phyloP scores from a whole-genome alignment of 2,113 vertebrate species.

The Crotalus tigris region DNA sequence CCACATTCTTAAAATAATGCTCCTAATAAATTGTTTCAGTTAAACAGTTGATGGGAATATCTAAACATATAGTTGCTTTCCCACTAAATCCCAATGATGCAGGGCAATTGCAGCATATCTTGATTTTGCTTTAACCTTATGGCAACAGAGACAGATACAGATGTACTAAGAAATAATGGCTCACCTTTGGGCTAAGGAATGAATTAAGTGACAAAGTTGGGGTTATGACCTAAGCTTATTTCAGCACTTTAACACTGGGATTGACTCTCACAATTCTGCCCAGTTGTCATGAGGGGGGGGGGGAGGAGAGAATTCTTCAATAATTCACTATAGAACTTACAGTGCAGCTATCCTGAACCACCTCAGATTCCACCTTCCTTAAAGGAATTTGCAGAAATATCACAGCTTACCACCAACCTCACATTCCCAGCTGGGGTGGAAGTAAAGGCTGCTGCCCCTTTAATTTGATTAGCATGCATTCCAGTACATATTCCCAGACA shows the following conservation, averaged over 20 bases:
- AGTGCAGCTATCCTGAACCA: background rate
- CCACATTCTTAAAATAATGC: background rate
- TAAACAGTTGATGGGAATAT: rapidly evolving
- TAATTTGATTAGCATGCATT: background rate
- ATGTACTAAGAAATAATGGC: background rate
- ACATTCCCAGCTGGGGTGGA: background rate
- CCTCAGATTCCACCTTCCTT: background rate
- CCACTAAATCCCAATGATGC: background rate
- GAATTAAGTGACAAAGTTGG: background rate
- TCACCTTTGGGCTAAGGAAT: background rate
- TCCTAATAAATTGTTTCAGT: background rate
- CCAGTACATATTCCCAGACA: background rate
- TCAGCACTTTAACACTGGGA: background rate
- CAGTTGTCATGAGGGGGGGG: background rate
- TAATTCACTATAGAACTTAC: background rate
- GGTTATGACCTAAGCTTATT: background rate
- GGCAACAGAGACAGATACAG: background rate
- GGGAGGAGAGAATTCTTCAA: background rate
- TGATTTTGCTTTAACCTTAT: background rate
- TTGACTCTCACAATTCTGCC: background rate
- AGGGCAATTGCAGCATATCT: background rate
- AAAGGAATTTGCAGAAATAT: background rate
- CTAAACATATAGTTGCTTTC: background rate
- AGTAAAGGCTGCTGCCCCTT: background rate
- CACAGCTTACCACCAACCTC: background rate